A percentile compares a stretch with the other conserved stretches of the same genome.
phyloP scores from a whole-genome alignment of 1,140 invertebrate species.

The fruit fly (Drosophila melanogaster) region DNA sequence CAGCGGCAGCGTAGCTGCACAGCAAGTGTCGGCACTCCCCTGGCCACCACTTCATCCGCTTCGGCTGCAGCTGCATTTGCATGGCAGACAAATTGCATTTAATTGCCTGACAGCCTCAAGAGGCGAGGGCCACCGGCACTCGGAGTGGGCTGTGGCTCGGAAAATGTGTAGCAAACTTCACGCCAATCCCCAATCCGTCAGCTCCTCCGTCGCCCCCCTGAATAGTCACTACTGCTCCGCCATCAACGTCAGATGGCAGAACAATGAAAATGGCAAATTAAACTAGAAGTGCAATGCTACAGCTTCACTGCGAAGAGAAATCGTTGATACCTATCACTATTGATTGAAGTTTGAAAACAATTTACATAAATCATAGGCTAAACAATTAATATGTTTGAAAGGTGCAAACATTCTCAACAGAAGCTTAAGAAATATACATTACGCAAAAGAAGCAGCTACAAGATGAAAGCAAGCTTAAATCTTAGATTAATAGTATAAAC shows the following conservation, averaged over 20 bases:
- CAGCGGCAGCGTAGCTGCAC: slow-evolving; percentile 27
- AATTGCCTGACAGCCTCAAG: slow-evolving; percentile 65
- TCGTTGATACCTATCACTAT: not conserved
- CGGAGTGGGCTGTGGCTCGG: slow-evolving; percentile 9
- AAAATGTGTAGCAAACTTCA: slow-evolving; percentile 25
- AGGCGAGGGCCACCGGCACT: slow-evolving; percentile 25
- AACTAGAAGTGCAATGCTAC: slow-evolving; percentile 6
- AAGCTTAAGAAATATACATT: too few relatives aligned
- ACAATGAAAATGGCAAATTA: slow-evolving; percentile 10
- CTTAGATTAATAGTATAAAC: too few relatives aligned
- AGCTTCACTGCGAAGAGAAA: not conserved
- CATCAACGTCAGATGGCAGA: slow-evolving; percentile 15
- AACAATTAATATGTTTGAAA: too few relatives aligned
- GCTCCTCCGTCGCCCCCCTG: too few relatives aligned
- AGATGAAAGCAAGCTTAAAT: too few relatives aligned
- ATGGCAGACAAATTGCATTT: slow-evolving; percentile 68
- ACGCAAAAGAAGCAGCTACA: too few relatives aligned
- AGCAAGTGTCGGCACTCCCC: slow-evolving; percentile 19
- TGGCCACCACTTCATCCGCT: slow-evolving; percentile 1
- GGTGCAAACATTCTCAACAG: too few relatives aligned
- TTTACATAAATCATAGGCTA: too few relatives aligned
- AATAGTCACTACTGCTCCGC: not conserved
- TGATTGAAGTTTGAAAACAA: not conserved
- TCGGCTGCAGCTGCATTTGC: slow-evolving; percentile 38
- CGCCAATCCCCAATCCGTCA: slow-evolving; percentile 11